These are phyloP conservation scores for Polylopha cassiicola DNA, from an alignment of 2,888 invertebrate species.

Conservation along the genomic window DNA sequence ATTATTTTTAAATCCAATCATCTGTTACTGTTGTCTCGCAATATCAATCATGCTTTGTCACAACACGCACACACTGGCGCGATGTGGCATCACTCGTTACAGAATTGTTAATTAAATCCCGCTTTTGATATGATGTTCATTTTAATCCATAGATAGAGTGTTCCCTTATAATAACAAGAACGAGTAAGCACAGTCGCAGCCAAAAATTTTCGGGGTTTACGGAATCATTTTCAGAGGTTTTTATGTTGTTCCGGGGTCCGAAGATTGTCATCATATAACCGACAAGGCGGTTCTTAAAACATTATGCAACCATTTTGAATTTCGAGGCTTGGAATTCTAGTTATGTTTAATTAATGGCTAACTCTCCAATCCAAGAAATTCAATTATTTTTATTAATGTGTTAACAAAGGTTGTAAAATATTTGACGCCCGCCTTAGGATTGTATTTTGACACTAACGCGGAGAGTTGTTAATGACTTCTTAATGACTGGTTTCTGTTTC, in stretches of 20 bases:
- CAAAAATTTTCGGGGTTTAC: no score
- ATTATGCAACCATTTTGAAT: no score
- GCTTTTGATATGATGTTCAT: conserved; percentile 14
- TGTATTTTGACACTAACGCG: conserved; percentile 41
- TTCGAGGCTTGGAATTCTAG: no score
- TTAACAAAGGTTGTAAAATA: conserved; percentile 32
- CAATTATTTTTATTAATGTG: conserved; percentile 21
- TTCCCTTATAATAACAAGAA: no score
- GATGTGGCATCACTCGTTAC: conserved; percentile 1
- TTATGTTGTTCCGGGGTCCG: no score
- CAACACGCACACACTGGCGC: conserved; percentile 9
- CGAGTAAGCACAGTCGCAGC: no score
- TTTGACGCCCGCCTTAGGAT: conserved; percentile 28
- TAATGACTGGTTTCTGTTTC: conserved; percentile 36
- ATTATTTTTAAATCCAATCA: no score
- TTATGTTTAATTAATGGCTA: no score
- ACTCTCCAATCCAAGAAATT: conserved; percentile 12
- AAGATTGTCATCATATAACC: no score
- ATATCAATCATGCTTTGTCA: conserved; percentile 20
- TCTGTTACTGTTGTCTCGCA: conserved; percentile 9
- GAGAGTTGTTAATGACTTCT: conserved; percentile 44
- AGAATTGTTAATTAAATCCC: conserved; percentile 17
- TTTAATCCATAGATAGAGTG: no score
- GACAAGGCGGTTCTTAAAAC: no score
- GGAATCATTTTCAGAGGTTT: no score